These are phyloP conservation scores for Astropecten irregularis DNA, from an alignment of 53 echinoderm and acorn worm species.

Conservation along the genomic window DNA sequence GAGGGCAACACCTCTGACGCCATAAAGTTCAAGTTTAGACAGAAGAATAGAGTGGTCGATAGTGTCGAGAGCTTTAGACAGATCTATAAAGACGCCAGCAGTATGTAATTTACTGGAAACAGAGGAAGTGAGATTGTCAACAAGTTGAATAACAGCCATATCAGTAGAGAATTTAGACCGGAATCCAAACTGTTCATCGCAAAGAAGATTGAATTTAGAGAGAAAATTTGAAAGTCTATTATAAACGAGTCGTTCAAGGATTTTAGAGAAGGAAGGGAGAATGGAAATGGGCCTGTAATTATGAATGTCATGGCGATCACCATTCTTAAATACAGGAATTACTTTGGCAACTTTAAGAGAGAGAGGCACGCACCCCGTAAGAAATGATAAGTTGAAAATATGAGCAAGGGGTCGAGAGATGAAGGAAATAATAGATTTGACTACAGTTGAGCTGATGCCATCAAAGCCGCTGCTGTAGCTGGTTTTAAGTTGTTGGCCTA, in stretches of 20 bases:
- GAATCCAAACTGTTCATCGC: slow-evolving; percentile 18
- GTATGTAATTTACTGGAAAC: background rate
- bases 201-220: slow-evolving; percentile 5
- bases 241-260: slow-evolving; percentile 12
- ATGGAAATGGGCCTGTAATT: slow-evolving; percentile 1
- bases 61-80: slow-evolving; percentile 6
- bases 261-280: slow-evolving; percentile 15
- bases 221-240: slow-evolving; percentile 14
- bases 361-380: background rate
- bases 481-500: too few relatives aligned
- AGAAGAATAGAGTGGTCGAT: slow-evolving; percentile 17
- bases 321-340: background rate
- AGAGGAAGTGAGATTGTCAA: background rate
- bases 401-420: background rate
- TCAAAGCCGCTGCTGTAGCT: too few relatives aligned
- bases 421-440: background rate
- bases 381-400: slow-evolving; percentile 21
- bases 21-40: background rate
- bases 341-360: slow-evolving; percentile 8
- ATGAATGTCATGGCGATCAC: background rate
- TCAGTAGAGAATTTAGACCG: background rate
- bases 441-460: too few relatives aligned
- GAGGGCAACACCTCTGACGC: too few relatives aligned
- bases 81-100: background rate
- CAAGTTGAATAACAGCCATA: background rate